These are phyloP conservation scores for Lagria hirta DNA, from an alignment of 2,888 invertebrate species.

Conservation along the genomic window DNA sequence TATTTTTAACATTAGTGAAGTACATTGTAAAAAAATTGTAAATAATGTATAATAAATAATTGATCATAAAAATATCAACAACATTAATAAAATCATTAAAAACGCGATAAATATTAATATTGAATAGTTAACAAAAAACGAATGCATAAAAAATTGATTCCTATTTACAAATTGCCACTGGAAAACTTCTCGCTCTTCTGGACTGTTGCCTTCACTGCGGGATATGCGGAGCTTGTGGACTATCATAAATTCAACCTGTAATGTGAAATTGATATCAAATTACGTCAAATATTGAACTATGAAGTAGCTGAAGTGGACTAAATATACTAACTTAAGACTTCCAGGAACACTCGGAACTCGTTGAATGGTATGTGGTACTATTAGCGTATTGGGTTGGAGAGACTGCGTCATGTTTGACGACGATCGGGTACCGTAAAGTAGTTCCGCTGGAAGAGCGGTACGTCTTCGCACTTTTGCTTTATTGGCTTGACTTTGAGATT, in stretches of 20 bases:
- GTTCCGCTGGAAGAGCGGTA: slow-evolving; percentile 68
- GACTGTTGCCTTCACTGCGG: slow-evolving; percentile 27
- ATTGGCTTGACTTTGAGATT: slow-evolving; percentile 36
- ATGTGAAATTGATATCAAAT: slow-evolving; percentile 14
- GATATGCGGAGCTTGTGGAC: slow-evolving; percentile 33
- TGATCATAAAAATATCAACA: slow-evolving; percentile 45
- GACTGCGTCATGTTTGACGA: slow-evolving; percentile 57
- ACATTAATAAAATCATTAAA: slow-evolving; percentile 43
- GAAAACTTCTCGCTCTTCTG: slow-evolving; percentile 26
- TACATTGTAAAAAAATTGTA: slow-evolving; percentile 14
- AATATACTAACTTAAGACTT: slow-evolving; percentile 66
- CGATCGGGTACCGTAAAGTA: slow-evolving; percentile 60
- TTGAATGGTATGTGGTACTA: slow-evolving; percentile 53
- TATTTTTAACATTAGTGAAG: slow-evolving; percentile 32
- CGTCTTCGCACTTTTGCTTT: slow-evolving; percentile 62
- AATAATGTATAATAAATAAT: slow-evolving; percentile 39
- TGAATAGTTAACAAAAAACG: slow-evolving; percentile 33
- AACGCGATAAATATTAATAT: slow-evolving; percentile 45
- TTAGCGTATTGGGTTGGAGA: slow-evolving; percentile 52
- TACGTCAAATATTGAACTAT: slow-evolving; percentile 5
- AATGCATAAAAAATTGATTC: slow-evolving; percentile 22
- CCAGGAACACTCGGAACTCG: slow-evolving; percentile 76
- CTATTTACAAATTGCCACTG: slow-evolving; percentile 31
- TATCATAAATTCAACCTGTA: slow-evolving; percentile 46
- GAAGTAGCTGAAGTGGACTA: slow-evolving; percentile 23